Percentiles rank a stretch among this genome's conserved stretches.
Evolutionary conservation across 2,113 vertebrate species (phyloP).

Genomic region (Electrona antarctica): DNA sequence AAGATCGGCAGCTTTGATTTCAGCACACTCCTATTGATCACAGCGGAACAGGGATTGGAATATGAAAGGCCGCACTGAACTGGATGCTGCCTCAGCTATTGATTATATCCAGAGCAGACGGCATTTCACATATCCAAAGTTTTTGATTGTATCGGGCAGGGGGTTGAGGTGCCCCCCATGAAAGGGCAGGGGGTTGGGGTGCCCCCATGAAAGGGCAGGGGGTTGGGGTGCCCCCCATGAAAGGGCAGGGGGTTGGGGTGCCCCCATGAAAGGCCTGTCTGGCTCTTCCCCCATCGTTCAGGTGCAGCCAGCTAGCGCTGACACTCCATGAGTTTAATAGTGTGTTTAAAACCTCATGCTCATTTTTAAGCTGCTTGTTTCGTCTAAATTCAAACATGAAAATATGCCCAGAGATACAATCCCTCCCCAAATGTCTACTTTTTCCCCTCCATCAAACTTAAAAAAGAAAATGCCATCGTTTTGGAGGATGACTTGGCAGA

Average conservation of each 20-base stretch:
- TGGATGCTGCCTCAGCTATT: slow-evolving; percentile 73
- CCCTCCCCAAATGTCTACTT: neutral
- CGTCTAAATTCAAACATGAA: slow-evolving; percentile 36
- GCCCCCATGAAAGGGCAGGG: neutral
- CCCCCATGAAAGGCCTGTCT: neutral
- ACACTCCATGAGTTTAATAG: slow-evolving; percentile 34
- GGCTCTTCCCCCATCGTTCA: slow-evolving; percentile 62
- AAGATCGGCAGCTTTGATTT: slow-evolving; percentile 75
- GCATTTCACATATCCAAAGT: slow-evolving; percentile 67
- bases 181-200: slow-evolving; percentile 60
- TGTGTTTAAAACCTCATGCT: slow-evolving; percentile 11
- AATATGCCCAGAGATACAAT: too few species aligned
- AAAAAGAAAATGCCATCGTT: slow-evolving; percentile 1
- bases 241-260: slow-evolving; percentile 51
- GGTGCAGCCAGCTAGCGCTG: slow-evolving; percentile 39
- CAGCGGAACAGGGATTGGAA: slow-evolving; percentile 72
- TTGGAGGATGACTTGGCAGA: slow-evolving; percentile 22
- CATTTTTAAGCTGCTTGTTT: slow-evolving; percentile 40
- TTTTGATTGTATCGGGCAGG: slow-evolving; percentile 22
- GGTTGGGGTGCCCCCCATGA: neutral
- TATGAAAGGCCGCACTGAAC: slow-evolving; percentile 72
- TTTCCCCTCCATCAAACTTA: neutral
- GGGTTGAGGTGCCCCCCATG: slow-evolving; percentile 17
- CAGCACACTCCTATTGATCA: slow-evolving; percentile 77
- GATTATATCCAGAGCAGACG: slow-evolving; percentile 76